These are phyloP conservation scores for Myiopsitta monachus DNA, from an alignment of 2,113 vertebrate species.

Conservation along the genomic window DNA sequence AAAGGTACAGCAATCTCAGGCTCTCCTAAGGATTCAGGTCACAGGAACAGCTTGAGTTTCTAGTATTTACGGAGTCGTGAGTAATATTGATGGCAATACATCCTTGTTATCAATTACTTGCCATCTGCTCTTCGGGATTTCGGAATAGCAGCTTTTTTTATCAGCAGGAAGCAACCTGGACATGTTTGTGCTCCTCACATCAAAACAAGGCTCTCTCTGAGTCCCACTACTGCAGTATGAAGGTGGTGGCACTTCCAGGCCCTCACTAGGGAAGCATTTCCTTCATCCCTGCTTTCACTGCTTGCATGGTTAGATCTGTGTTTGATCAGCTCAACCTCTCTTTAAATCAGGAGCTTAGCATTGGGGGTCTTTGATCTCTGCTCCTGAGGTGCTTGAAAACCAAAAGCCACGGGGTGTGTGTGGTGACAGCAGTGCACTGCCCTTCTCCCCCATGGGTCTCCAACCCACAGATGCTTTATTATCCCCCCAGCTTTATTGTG, in stretches of 20 bases:
- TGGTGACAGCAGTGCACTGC: background rate
- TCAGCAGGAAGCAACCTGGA: background rate
- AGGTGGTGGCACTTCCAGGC: background rate
- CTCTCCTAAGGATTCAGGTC: conserved; percentile 1
- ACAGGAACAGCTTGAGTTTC: conserved; percentile 52
- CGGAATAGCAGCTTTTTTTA: background rate
- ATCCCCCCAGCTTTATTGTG: background rate
- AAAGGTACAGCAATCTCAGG: background rate
- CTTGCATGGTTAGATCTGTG: background rate
- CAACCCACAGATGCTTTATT: background rate
- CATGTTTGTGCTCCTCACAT: background rate
- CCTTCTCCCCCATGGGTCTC: background rate
- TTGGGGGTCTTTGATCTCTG: background rate
- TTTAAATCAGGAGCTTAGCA: background rate
- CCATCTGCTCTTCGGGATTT: conserved; percentile 50
- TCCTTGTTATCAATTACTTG: conserved; percentile 30
- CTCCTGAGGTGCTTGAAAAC: background rate
- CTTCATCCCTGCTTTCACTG: background rate
- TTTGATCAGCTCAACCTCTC: background rate
- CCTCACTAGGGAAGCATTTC: background rate
- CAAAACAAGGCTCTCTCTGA: background rate
- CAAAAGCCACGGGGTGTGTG: background rate
- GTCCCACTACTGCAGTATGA: background rate
- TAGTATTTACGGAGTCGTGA: conserved; percentile 27
- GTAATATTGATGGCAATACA: conserved; percentile 57